phyloP scores from a whole-genome alignment of 2,888 invertebrate species.

The Dorcus parallelipipedus region DNA sequence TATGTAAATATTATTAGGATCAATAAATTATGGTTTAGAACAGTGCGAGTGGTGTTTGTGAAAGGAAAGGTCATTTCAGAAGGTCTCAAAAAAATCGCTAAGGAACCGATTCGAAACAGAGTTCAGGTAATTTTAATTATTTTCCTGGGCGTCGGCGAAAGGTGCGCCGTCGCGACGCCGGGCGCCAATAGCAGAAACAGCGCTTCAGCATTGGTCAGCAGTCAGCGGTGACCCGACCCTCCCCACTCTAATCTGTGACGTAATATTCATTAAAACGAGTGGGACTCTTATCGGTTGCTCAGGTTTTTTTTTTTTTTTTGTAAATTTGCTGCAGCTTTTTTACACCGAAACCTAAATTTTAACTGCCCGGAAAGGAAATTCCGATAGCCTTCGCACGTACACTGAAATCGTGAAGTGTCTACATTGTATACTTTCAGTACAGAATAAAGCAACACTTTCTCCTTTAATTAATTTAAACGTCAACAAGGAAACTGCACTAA shows the following conservation, averaged over 20 bases:
- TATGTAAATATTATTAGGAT: conserved; percentile 45
- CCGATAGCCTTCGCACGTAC: no score
- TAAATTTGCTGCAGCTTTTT: not conserved
- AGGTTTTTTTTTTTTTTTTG: not conserved
- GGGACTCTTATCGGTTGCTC: conserved; percentile 1
- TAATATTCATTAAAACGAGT: conserved; percentile 38
- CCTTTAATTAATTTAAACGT: no score
- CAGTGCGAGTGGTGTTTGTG: conserved; percentile 10
- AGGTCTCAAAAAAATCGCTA: not conserved
- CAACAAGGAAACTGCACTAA: no score
- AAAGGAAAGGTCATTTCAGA: not conserved
- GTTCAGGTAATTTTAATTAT: not conserved
- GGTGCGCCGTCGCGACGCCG: conserved; percentile 45
- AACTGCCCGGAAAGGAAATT: not conserved
- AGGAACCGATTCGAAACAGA: not conserved
- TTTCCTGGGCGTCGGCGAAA: conserved; percentile 35
- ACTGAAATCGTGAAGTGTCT: no score
- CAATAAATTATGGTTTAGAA: conserved; percentile 42
- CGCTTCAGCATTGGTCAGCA: conserved; percentile 30
- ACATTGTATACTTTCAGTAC: no score
- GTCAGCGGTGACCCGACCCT: conserved; percentile 39
- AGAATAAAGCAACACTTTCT: no score
- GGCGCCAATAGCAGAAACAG: conserved; percentile 41
- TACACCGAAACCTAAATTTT: no score
- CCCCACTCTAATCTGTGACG: conserved; percentile 34